Conservation (phyloP, 2,113 vertebrate genomes). For the Rynchops niger region DNA sequence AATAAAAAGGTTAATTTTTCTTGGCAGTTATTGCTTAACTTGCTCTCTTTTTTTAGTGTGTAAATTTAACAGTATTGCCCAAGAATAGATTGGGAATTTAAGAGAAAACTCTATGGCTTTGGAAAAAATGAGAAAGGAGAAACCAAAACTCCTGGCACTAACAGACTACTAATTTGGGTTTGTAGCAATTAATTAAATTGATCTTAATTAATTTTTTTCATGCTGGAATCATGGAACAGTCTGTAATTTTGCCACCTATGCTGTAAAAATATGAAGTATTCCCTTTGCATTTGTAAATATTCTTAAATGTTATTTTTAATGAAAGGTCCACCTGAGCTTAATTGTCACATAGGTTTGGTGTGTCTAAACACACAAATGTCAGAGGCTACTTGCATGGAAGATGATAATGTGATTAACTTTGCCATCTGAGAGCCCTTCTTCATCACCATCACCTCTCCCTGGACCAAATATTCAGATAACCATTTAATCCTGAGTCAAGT, state of each 20-base stretch:
- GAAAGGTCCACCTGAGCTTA: not conserved
- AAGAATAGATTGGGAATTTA: not conserved
- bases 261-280: not conserved
- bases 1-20: not conserved
- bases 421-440: not conserved
- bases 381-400: not conserved
- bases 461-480: not conserved
- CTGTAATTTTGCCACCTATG: not conserved
- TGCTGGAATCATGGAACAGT: not conserved
- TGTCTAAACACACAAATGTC: not conserved
- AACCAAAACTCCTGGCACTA: not conserved
- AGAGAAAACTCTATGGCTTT: not conserved
- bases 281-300: not conserved
- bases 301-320: not conserved
- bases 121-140: not conserved
- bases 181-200: constrained; percentile 36
- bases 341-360: not conserved
- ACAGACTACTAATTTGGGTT: not conserved
- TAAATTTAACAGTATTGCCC: constrained; percentile 8
- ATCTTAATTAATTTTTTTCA: constrained; percentile 12
- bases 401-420: not conserved
- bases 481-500: not conserved
- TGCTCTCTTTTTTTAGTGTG: not conserved
- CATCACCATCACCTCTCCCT: not conserved
- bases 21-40: not conserved